phyloP scores from a whole-genome alignment of 1,140 invertebrate genomes.

The Odontomachus brunneus region DNA sequence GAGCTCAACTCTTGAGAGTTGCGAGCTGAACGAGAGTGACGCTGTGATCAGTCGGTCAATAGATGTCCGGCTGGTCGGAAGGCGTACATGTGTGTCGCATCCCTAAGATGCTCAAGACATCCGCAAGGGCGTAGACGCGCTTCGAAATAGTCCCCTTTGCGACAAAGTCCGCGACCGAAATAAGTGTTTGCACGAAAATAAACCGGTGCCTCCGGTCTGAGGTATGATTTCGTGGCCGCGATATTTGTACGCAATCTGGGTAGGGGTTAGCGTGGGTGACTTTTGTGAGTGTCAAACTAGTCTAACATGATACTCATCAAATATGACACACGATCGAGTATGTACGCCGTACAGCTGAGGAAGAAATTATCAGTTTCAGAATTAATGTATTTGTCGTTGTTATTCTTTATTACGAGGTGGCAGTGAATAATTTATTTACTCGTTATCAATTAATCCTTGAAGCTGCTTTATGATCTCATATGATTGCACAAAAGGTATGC shows the following conservation, averaged over 20 bases:
- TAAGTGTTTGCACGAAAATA: constrained; percentile 58
- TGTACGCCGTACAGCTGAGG: too few species aligned
- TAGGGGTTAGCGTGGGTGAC: too few species aligned
- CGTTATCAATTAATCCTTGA: too few species aligned
- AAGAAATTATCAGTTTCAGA: too few species aligned
- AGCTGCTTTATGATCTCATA: neutral
- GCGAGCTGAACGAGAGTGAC: neutral
- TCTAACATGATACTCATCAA: neutral
- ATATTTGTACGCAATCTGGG: neutral
- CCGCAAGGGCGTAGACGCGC: constrained; percentile 69
- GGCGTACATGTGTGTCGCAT: constrained; percentile 72
- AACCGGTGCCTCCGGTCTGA: constrained; percentile 8
- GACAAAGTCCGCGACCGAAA: constrained; percentile 51
- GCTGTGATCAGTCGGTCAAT: constrained; percentile 56
- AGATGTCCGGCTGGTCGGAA: constrained; percentile 28
- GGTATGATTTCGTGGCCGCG: constrained; percentile 20
- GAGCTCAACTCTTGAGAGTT: too few species aligned
- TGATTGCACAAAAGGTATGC: neutral
- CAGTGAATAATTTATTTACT: too few species aligned
- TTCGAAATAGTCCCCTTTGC: constrained; percentile 51
- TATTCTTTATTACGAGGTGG: too few species aligned
- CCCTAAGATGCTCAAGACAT: constrained; percentile 63
- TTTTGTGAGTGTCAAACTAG: too few species aligned
- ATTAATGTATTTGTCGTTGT: too few species aligned
- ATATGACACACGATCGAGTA: neutral